Base-by-base conservation (phyloP, 2,888 invertebrate species). In the Agriopis leucophaearia region DNA sequence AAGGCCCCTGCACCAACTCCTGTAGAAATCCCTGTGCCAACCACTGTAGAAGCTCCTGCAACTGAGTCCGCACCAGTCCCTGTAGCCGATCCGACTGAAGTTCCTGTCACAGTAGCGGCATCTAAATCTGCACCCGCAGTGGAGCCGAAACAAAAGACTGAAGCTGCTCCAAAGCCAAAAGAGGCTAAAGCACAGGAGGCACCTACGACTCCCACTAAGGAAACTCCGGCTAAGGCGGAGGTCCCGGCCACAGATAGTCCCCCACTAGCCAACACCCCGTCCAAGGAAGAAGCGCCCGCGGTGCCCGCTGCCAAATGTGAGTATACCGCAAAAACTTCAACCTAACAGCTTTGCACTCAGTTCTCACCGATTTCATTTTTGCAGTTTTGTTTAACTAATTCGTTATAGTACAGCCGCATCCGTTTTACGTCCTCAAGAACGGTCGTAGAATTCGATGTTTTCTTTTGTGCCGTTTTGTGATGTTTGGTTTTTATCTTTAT, bases 401-500 rank as follows among this genome's bases (percentile, higher is more conserved):
- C 83, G 75, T 86, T 81, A 80, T 81, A 79, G 81, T 81, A 79
- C 84, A 85, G 86, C 83, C 77, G 83, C 85, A 85, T 86, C 83
- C 73, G 82, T 83, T 88, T 85, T 86, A 83, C 86, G 88, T 78
- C 84, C 81, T 74, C 70, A 71, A 65, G 77, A 63, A 66, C 74
- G 78, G 70, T 68, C 74, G 78, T 85, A 80, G 77, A 82, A 81
- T 80, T 80, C 78, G 83, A 85, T 86, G 85, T 81, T 84, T 86
- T 85, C 80, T 87, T 91, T 93, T 93, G 92, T 93, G 92, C 88
- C 85, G 92, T 93, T 92, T 90, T 93, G 92, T 92, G 91, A 90
- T 90, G 91, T 90, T 90, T 91, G 88, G 90, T 90, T 92, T 86
- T 92, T 86, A 89, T 89, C 87, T 92, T 92, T 86, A 88, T 89